These are phyloP conservation scores for Megaceryle maxima DNA, from an alignment of 2,113 vertebrate species.

Conservation along the genomic window DNA sequence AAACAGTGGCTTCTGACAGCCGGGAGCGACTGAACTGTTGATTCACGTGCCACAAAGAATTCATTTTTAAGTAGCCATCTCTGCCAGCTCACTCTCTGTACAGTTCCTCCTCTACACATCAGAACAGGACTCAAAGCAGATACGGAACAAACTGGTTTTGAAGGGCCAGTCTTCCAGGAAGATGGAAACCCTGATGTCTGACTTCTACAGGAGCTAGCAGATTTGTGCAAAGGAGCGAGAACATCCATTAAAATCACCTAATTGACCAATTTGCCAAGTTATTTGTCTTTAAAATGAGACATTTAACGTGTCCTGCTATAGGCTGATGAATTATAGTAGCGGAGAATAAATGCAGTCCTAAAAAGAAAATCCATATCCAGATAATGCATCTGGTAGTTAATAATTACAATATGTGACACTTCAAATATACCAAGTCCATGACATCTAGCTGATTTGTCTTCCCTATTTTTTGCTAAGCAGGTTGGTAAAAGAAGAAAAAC, in stretches of 20 bases:
- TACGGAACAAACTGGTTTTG: not conserved
- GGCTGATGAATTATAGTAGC: not conserved
- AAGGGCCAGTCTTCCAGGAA: not conserved
- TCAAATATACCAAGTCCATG: not conserved
- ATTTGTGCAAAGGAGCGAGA: not conserved
- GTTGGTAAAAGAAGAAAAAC: not conserved
- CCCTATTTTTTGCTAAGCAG: not conserved
- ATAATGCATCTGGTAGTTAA: not conserved
- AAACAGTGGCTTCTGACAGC: not conserved
- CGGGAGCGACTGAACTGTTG: not conserved
- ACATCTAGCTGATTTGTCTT: not conserved
- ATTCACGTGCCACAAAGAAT: not conserved
- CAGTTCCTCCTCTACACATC: not conserved
- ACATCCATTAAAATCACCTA: not conserved
- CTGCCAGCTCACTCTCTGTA: not conserved
- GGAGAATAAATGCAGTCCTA: not conserved
- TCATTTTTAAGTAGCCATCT: not conserved
- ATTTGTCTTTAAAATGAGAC: not conserved
- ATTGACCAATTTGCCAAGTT: not conserved
- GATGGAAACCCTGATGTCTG: not conserved
- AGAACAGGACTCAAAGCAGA: not conserved
- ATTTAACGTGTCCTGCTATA: not conserved
- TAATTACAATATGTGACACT: not conserved
- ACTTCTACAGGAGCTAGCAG: not conserved
- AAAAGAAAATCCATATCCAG: not conserved